Evolutionary conservation across 1,140 invertebrate genomes (phyloP).

Genomic region (Macrobrachium rosenbergii): DNA sequence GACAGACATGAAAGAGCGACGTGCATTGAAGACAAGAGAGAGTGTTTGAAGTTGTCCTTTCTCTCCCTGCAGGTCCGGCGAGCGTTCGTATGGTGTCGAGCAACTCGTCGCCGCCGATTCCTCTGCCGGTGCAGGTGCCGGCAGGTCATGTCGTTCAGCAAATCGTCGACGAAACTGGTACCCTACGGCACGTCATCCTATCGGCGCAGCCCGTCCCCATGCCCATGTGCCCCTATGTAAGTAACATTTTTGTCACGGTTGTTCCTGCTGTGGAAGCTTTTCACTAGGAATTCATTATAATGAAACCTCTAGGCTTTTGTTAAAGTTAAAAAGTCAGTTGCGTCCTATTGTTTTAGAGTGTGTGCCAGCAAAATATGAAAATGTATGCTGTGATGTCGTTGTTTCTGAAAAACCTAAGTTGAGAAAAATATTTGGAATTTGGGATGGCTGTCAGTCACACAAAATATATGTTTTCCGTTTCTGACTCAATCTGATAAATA

Average conservation of each 20-base stretch:
- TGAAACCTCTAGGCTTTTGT: no score
- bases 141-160: constrained; percentile 90
- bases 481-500: no score
- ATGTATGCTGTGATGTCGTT: no score
- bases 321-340: no score
- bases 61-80: constrained; percentile 76
- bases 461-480: no score
- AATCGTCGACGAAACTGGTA: constrained; percentile 89
- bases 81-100: constrained; percentile 88
- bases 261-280: background rate
- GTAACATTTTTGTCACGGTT: constrained; percentile 56
- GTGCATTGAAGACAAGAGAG: no score
- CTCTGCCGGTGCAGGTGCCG: constrained; percentile 90
- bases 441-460: no score
- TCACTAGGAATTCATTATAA: background rate
- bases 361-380: no score
- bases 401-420: no score
- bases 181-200: constrained; percentile 87
- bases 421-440: no score
- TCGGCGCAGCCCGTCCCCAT: constrained; percentile 79
- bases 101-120: constrained; percentile 81
- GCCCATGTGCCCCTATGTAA: constrained; percentile 67
- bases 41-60: background rate
- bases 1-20: no score
- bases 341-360: no score